These are phyloP conservation scores for Athripsodes cinereus DNA, from an alignment of 2,888 invertebrate genomes.

Conservation along the genomic window DNA sequence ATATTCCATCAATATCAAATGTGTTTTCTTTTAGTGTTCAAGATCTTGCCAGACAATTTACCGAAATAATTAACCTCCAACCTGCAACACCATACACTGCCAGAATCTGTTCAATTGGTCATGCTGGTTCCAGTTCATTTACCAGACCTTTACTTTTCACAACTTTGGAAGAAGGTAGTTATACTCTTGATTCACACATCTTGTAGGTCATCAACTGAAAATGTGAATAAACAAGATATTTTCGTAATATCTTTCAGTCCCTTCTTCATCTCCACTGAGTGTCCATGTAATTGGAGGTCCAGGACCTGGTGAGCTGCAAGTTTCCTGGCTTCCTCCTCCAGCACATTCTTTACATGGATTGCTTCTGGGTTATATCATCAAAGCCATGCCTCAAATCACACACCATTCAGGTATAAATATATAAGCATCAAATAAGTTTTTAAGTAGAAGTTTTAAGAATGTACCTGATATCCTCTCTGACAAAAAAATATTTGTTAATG, in stretches of 20 bases:
- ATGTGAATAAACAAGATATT: background rate
- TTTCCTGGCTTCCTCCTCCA: conserved; percentile 63
- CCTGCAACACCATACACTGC: conserved; percentile 44
- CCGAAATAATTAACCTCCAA: conserved; percentile 40
- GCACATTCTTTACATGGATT: conserved; percentile 56
- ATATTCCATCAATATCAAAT: background rate
- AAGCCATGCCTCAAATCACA: conserved; percentile 23
- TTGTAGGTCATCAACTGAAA: background rate
- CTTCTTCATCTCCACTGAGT: conserved; percentile 43
- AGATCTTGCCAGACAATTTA: conserved; percentile 37
- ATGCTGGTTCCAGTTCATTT: conserved; percentile 43
- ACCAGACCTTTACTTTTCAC: conserved; percentile 44
- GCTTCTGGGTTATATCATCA: conserved; percentile 59
- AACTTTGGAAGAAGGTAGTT: conserved; percentile 44
- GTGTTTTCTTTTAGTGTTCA: conserved; percentile 7
- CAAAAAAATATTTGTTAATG: background rate
- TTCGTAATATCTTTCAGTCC: conserved; percentile 34
- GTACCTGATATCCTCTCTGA: background rate
- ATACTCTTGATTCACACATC: background rate
- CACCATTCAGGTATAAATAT: conserved; percentile 20
- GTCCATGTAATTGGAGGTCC: conserved; percentile 44
- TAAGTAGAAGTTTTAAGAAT: background rate
- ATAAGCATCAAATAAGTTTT: background rate
- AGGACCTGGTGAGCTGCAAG: conserved; percentile 58
- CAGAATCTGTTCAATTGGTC: conserved; percentile 43